These are phyloP conservation scores for Dichetophora obliterata DNA, from an alignment of 2,888 invertebrate genomes.

Conservation along the genomic window DNA sequence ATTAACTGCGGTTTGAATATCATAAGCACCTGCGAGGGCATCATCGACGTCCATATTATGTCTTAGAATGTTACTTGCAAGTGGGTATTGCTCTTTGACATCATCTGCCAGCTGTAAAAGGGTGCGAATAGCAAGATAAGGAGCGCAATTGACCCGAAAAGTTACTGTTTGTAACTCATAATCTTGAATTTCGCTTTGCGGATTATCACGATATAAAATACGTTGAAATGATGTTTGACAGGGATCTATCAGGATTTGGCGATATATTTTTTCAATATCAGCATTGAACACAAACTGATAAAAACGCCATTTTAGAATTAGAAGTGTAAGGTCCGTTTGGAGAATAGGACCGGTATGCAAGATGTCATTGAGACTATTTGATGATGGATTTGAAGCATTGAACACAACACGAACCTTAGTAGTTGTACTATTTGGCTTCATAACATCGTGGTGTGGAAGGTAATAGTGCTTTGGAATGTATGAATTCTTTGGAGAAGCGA, in stretches of 20 bases:
- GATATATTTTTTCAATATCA: too few relatives aligned
- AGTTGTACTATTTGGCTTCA: slow-evolving; percentile 37
- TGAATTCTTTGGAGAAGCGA: background rate
- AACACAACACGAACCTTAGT: slow-evolving; percentile 37
- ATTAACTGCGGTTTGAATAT: too few relatives aligned
- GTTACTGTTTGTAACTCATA: too few relatives aligned
- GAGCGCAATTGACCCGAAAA: too few relatives aligned
- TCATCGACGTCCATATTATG: background rate
- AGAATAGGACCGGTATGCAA: slow-evolving; percentile 24
- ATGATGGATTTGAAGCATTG: slow-evolving; percentile 25
- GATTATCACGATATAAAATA: too few relatives aligned
- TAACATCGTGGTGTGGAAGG: slow-evolving; percentile 30
- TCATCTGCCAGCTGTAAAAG: background rate
- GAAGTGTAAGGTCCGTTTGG: slow-evolving; percentile 19
- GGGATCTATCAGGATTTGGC: too few relatives aligned
- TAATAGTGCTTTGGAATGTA: slow-evolving; percentile 4
- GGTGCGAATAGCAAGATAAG: background rate
- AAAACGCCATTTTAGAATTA: background rate
- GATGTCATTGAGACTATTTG: slow-evolving; percentile 35
- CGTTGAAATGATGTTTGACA: too few relatives aligned
- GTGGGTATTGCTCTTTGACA: background rate
- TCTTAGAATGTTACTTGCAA: background rate
- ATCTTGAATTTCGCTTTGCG: too few relatives aligned
- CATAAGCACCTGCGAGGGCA: too few relatives aligned
- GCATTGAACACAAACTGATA: background rate